These are phyloP conservation scores for Frankliniella intonsa DNA, from an alignment of 2,888 invertebrate species.

Conservation along the genomic window DNA sequence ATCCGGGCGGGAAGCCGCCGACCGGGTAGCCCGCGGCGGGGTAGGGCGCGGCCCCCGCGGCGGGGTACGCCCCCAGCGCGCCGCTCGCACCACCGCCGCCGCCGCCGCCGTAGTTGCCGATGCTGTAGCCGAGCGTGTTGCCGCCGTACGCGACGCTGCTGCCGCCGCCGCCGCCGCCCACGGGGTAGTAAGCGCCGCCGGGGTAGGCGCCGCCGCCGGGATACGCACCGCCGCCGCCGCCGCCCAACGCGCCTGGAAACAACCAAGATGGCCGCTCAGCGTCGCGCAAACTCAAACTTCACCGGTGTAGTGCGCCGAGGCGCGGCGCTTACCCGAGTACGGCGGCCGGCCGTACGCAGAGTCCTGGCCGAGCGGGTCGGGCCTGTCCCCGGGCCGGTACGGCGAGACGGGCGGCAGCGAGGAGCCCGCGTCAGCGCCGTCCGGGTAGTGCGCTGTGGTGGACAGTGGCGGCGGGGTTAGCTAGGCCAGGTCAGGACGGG, in stretches of 20 bases:
- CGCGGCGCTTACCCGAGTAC: slow-evolving; percentile 30
- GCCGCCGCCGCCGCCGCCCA: slow-evolving; percentile 44
- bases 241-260: slow-evolving; percentile 38
- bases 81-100: slow-evolving; percentile 11
- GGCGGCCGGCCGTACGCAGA: slow-evolving; percentile 43
- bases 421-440: neutral
- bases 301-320: no score
- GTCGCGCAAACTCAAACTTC: neutral
- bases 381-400: slow-evolving; percentile 44
- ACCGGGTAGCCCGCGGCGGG: slow-evolving; percentile 34
- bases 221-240: slow-evolving; percentile 40
- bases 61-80: slow-evolving; percentile 25
- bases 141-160: slow-evolving; percentile 43
- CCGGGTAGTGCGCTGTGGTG: neutral
- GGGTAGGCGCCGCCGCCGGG: slow-evolving; percentile 38
- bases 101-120: slow-evolving; percentile 36
- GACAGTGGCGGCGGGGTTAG: no score
- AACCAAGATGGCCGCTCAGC: neutral
- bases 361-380: slow-evolving; percentile 50
- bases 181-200: slow-evolving; percentile 35
- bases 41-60: neutral
- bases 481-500: no score
- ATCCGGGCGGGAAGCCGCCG: neutral
- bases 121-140: slow-evolving; percentile 42
- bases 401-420: slow-evolving; percentile 10